phyloP scores from a whole-genome alignment of 2,797 vertebrate species.

The Atherinosoma microstoma region DNA sequence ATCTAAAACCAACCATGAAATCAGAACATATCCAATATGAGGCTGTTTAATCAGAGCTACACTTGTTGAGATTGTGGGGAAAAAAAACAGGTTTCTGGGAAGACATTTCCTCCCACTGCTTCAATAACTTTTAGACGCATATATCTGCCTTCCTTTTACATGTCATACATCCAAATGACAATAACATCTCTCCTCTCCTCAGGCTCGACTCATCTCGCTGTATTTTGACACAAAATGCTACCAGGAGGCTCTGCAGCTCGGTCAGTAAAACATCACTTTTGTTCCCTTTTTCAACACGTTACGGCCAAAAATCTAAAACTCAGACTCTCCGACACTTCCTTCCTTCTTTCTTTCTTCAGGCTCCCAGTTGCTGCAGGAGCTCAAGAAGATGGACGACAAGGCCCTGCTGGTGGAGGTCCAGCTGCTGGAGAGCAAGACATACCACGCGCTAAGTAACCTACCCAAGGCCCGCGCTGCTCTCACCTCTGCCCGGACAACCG shows the following conservation, averaged over 20 bases:
- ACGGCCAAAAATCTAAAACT: too few species aligned
- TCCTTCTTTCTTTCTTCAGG: constrained; percentile 70
- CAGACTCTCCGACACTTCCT: not conserved
- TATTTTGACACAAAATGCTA: constrained; percentile 99
- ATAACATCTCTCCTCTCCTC: constrained; percentile 33
- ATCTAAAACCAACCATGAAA: too few species aligned
- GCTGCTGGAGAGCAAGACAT: constrained; percentile 98
- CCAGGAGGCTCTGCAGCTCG: constrained; percentile 95
- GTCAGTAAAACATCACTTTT: constrained; percentile 77
- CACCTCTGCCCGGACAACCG: constrained; percentile 96
- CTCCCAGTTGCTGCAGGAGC: constrained; percentile 93
- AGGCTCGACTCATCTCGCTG: constrained; percentile 96
- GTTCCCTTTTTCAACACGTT: not conserved
- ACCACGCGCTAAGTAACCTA: constrained; percentile 96
- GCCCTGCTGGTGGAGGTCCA: constrained; percentile 98
- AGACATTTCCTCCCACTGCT: too few species aligned
- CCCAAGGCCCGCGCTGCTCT: constrained; percentile 97
- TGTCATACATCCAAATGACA: not conserved
- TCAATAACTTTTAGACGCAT: too few species aligned
- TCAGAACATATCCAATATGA: too few species aligned
- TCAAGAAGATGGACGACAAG: constrained; percentile 99
- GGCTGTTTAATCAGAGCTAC: too few species aligned
- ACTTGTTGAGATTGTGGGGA: too few species aligned
- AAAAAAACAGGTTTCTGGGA: too few species aligned
- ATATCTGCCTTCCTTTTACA: too few species aligned